Evolutionary conservation across 1,140 invertebrate species (phyloP), one percentile per base, ranked within the genome.

Genomic region (Tetramorium simillimum): DNA sequence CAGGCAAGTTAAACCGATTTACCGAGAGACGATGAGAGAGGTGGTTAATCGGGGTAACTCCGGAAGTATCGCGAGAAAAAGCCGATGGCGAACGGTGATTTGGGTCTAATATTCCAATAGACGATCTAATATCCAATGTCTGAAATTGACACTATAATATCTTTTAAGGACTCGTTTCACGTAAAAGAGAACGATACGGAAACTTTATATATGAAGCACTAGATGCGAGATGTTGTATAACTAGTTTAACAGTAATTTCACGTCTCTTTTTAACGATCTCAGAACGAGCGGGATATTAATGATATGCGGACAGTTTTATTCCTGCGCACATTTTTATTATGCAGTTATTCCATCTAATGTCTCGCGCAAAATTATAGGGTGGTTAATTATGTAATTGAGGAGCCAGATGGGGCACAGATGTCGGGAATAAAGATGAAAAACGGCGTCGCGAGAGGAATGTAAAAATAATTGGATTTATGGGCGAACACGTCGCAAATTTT

Each of bases 1-100:
- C 91, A 95, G 95, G 95, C 93, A 93, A 95, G 93, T 93, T 87
- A 28, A 69, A 86, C 53, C 58, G 69, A 89, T 70, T 67, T 81
- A 60, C 49, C 21, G 33, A 62, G 24, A 58, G 46, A 18, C 18
- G 43, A n/a, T 9, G 14, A 33, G 24, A 4, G 24, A 9, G 37
- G 28, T 33, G 14, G 7, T 58, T 72, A 63, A 82, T 84, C 43
- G 49, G 40, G 49, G 6, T n/a, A 62, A 43, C n/a, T 58, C 28
- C 51, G 40, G n/a, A 69, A 70, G 33, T 49, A 60, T 14, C 14
- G 18, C 9, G 43, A 46, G 51, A 21, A 21, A 62, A 58, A 56
- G 37, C 12, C 3, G 58, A 28, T 14, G 21, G 24, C 6, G 53
- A 33, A 33, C 33, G 56, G 18, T 51, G 51, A 24, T 43, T 81